Base-by-base conservation (phyloP, 1,140 invertebrate genomes). In the Atta cephalotes region DNA sequence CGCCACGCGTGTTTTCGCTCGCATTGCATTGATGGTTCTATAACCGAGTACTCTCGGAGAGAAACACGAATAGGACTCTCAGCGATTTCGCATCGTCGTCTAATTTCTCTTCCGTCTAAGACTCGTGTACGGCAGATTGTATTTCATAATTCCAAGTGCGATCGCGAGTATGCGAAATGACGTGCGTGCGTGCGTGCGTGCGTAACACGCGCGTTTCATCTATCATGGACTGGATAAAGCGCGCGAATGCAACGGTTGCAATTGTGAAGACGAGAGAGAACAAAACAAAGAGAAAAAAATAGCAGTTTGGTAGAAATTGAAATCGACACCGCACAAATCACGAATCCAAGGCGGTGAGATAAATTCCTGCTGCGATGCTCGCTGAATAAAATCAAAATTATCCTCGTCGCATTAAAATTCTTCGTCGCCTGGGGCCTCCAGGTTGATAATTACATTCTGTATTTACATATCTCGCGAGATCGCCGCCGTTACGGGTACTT, bases 21-120 rank as follows among this genome's bases (percentile, higher is more conserved):
- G 76, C 21, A 35, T 39, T 62, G 74, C 39, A 25, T 78, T 63
- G 76, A 58, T 78, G 76, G 58, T 51, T 58, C 21, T 39, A 35
- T 9, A 25, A 35, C 56, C 39, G 76, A 9, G 58, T 56, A 9
- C 21, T 28, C 53, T 21, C 31, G 6, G 35, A 58, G n/a, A 16
- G 45, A 14, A 56, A 31, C 45, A 35, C 58, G 39, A 4, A 25
- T 60, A 25, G 60, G 10, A 77, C 86, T 71, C 72, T 65, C 74
- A 66, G 84, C 56, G 80, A 72, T 89, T 76, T 18, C 81, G 78
- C 87, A 68, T 84, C 80, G 71, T 76, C 65, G 81, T 84, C 88
- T 76, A 76, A 88, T 88, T 88, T 88, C 77, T 87, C 84, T 82
- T 45, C 86, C 72, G 71, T 89, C 65, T 72, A 76, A 56, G 65